Conservation (phyloP, 2,113 vertebrate species). For the Perca fluviatilis region DNA sequence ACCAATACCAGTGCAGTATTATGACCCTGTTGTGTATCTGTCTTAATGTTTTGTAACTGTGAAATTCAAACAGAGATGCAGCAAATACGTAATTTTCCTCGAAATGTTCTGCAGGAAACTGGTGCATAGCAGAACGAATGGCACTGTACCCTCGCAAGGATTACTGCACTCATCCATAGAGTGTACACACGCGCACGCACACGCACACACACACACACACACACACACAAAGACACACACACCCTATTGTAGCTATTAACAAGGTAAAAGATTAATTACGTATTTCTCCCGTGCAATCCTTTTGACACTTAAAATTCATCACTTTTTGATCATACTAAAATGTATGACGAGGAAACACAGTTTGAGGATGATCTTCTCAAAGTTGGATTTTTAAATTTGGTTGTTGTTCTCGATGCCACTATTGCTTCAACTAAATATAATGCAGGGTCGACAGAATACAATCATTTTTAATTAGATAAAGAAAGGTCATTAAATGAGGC, state of each 20-base stretch:
- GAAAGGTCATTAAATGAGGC: constrained; percentile 43
- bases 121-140: constrained; percentile 29
- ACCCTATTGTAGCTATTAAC: background rate
- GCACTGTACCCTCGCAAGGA: background rate
- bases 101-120: constrained; percentile 61
- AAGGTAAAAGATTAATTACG: background rate
- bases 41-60: constrained; percentile 5
- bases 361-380: background rate
- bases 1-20: constrained; percentile 5
- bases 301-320: background rate
- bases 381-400: background rate
- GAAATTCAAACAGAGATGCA: constrained; percentile 28
- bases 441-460: background rate
- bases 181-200: background rate
- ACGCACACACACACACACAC: background rate
- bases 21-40: background rate
- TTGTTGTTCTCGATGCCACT: background rate
- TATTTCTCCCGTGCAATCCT: background rate
- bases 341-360: background rate
- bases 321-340: background rate
- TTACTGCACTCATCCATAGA: background rate
- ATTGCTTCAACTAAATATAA: background rate
- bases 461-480: constrained; percentile 4
- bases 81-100: constrained; percentile 15
- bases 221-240: constrained; percentile 1